Evolutionary conservation across 1,140 invertebrate genomes (phyloP).

Genomic region (Cyclargus thomasi): DNA sequence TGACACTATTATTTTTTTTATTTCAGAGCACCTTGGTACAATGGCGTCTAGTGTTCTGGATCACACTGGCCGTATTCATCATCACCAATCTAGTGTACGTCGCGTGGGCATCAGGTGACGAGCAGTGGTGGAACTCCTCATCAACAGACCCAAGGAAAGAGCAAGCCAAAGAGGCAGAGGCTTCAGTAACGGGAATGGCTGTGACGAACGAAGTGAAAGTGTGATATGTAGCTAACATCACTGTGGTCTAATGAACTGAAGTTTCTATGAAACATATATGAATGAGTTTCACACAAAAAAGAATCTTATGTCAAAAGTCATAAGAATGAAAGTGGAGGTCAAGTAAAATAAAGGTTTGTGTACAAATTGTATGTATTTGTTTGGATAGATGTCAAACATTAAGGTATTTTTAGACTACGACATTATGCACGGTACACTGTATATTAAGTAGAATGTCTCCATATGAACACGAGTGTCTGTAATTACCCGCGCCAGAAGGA

Average conservation of each 20-base stretch:
- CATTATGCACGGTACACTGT: no score
- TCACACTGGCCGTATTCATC: slow-evolving; percentile 83
- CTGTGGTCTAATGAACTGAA: not conserved
- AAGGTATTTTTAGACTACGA: no score
- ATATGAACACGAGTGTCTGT: no score
- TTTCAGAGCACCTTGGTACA: slow-evolving; percentile 83
- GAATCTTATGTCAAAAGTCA: not conserved
- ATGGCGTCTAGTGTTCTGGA: slow-evolving; percentile 91
- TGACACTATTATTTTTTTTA: no score
- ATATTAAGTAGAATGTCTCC: no score
- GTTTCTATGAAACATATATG: not conserved
- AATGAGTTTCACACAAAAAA: not conserved
- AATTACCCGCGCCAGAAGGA: no score
- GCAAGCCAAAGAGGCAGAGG: slow-evolving; percentile 33
- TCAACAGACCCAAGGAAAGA: slow-evolving; percentile 51
- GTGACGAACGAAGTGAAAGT: slow-evolving; percentile 55
- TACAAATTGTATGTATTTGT: no score
- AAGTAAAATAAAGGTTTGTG: no score
- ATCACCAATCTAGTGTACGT: slow-evolving; percentile 84
- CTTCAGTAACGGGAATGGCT: slow-evolving; percentile 30
- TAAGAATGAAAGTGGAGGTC: not conserved
- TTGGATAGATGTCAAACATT: no score
- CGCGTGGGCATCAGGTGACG: slow-evolving; percentile 82
- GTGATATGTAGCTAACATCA: slow-evolving; percentile 18
- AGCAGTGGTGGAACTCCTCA: slow-evolving; percentile 82